These are phyloP conservation scores for Ecdyonurus torrentis DNA, from an alignment of 2,888 invertebrate genomes.

Conservation along the genomic window DNA sequence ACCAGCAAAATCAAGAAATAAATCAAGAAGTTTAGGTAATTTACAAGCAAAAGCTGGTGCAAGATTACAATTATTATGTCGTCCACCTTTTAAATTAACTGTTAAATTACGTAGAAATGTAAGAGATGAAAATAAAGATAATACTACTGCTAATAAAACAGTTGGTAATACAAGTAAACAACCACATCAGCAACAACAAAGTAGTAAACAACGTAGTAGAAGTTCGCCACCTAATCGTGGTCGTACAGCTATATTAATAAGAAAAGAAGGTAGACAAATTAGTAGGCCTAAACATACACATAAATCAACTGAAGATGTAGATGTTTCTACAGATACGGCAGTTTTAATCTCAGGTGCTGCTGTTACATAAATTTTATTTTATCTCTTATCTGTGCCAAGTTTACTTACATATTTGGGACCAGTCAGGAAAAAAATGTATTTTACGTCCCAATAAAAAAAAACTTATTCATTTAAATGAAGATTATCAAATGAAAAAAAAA, in stretches of 20 bases:
- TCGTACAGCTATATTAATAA: neutral
- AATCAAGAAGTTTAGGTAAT: conserved; percentile 55
- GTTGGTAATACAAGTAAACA: no score
- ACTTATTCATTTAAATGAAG: no score
- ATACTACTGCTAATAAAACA: neutral
- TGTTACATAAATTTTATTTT: neutral
- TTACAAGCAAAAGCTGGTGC: conserved; percentile 31
- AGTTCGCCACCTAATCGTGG: neutral
- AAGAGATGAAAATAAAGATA: neutral
- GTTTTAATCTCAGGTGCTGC: neutral
- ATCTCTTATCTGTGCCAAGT: neutral
- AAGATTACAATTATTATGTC: neutral
- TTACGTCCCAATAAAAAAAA: no score
- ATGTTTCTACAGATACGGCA: neutral
- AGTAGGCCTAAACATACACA: neutral
- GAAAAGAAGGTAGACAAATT: neutral
- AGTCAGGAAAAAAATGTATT: neutral
- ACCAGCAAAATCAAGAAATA: conserved; percentile 16
- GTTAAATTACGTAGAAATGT: neutral
- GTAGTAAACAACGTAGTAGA: neutral
- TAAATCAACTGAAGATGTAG: neutral
- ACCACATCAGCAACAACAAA: no score
- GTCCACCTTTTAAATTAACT: neutral
- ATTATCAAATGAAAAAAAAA: no score
- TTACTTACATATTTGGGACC: neutral